Evolutionary conservation across 2,797 vertebrate species (phyloP).

Genomic region (Neostethus bicornis): DNA sequence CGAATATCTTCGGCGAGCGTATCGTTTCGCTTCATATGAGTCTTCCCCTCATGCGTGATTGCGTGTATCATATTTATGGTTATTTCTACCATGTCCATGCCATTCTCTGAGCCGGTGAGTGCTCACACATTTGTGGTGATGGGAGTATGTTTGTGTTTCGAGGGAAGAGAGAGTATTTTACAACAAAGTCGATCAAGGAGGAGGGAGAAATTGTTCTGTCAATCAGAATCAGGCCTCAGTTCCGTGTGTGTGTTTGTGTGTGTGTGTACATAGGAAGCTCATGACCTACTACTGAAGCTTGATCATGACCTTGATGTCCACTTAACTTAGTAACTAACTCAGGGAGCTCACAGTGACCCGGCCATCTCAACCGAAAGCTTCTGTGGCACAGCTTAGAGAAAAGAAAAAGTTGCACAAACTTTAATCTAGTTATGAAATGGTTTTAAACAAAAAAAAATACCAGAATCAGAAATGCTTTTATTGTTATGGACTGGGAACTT

Average conservation of each 20-base stretch:
- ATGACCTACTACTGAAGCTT: constrained; percentile 19
- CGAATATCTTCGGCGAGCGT: background rate
- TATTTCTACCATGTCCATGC: background rate
- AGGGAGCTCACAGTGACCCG: constrained; percentile 29
- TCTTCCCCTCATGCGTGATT: constrained; percentile 9
- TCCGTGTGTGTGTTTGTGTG: constrained; percentile 20
- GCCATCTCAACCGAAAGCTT: constrained; percentile 22
- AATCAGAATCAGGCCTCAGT: constrained; percentile 17
- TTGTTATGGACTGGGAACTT: no score
- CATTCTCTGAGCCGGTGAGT: background rate
- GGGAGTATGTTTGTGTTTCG: constrained; percentile 10
- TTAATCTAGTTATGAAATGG: no score
- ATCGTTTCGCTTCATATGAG: background rate
- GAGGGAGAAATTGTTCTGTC: constrained; percentile 23
- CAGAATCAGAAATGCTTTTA: no score
- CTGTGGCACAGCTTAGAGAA: no score
- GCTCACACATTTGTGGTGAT: background rate
- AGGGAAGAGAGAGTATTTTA: constrained; percentile 11
- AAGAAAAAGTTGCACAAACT: no score
- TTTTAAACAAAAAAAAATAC: no score
- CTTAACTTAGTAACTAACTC: constrained; percentile 58
- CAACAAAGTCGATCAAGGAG: constrained; percentile 12
- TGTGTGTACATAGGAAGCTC: constrained; percentile 12
- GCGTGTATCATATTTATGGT: constrained; percentile 23
- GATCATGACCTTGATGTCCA: constrained; percentile 74